Evolutionary conservation across 2,797 vertebrate species (phyloP).

Genomic region (Pterois miles): DNA sequence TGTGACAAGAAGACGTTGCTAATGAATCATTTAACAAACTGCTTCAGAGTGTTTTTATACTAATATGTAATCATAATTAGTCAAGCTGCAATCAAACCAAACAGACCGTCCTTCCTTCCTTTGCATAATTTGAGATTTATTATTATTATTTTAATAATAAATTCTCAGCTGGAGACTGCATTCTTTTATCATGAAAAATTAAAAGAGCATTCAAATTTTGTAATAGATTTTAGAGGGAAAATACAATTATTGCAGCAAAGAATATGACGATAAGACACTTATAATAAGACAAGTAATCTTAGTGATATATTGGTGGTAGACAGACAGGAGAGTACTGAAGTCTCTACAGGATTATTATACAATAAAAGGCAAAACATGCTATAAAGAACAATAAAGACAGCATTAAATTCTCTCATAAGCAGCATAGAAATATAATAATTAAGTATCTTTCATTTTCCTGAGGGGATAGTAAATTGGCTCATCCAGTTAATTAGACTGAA

Average conservation of each 20-base stretch:
- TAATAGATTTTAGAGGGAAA: neutral
- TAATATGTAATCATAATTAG: neutral
- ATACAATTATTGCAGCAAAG: neutral
- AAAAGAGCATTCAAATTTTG: neutral
- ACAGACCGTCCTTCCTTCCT: neutral
- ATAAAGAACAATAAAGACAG: neutral
- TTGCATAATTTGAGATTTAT: neutral
- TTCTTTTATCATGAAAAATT: neutral
- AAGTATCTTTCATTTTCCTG: conserved; percentile 10
- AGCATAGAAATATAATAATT: neutral
- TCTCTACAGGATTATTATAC: neutral
- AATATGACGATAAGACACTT: neutral
- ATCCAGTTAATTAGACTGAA: conserved; percentile 54
- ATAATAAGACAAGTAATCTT: neutral
- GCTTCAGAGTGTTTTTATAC: neutral
- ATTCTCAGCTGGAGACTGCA: neutral
- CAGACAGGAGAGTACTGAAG: neutral
- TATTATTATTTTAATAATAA: neutral
- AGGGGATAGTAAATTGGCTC: conserved; percentile 26
- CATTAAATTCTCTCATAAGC: neutral
- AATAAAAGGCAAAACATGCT: neutral
- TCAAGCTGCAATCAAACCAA: neutral
- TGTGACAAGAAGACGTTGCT: neutral
- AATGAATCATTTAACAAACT: neutral
- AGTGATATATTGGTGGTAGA: neutral